Evolutionary conservation across 1,140 invertebrate species (phyloP).

Genomic region (Hylaeus anthracinus): DNA sequence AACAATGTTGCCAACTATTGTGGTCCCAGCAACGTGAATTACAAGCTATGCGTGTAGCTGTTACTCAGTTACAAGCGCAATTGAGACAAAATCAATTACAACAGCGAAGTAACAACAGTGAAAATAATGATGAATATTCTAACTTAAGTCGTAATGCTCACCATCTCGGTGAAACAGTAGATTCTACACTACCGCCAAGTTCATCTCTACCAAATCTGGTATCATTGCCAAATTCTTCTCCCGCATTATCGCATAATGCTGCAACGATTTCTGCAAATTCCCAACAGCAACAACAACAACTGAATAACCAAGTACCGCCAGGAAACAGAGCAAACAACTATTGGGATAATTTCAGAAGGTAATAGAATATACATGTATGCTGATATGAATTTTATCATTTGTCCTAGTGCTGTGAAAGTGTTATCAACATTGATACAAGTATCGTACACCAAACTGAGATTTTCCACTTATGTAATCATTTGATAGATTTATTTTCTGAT

Average conservation of each 20-base stretch:
- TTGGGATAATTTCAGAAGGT: conserved; percentile 95
- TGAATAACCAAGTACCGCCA: conserved; percentile 93
- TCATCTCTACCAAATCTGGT: conserved; percentile 74
- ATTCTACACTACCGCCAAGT: conserved; percentile 70
- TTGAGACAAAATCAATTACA: conserved; percentile 64
- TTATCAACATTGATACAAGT: conserved; percentile 11
- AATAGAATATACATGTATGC: conserved; percentile 69
- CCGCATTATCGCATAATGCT: conserved; percentile 58
- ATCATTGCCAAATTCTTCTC: conserved; percentile 70
- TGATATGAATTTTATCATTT: conserved; percentile 11
- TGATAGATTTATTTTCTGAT: conserved; percentile 28
- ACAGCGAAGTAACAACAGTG: conserved; percentile 46
- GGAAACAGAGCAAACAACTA: conserved; percentile 94
- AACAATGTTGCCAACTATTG: conserved; percentile 84
- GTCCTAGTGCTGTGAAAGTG: conserved; percentile 1
- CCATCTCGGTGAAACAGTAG: conserved; percentile 65
- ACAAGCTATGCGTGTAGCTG: conserved; percentile 77
- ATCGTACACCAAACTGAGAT: conserved; percentile 12
- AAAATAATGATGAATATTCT: conserved; percentile 69
- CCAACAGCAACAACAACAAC: conserved; percentile 77
- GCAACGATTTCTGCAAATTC: conserved; percentile 51
- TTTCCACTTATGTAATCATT: conserved; percentile 30
- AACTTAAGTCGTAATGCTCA: conserved; percentile 69
- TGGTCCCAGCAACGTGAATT: conserved; percentile 84
- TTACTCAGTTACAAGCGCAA: conserved; percentile 73